Conservation (phyloP, 2,113 vertebrate species). For the Clarias batrachus region DNA sequence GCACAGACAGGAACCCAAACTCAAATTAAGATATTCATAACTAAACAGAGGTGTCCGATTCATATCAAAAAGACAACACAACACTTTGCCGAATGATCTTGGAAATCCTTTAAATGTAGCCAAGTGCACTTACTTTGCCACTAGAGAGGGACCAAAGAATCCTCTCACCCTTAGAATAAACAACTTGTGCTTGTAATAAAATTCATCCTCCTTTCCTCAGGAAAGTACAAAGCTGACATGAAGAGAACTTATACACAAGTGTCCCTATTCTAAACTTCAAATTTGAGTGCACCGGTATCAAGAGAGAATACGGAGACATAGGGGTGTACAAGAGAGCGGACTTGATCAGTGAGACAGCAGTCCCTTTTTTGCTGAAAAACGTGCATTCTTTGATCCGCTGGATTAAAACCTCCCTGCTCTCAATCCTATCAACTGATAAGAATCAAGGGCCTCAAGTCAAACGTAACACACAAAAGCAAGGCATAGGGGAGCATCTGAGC, state of each 20-base stretch:
- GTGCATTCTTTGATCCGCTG: background rate
- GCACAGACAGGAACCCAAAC: background rate
- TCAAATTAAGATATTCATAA: background rate
- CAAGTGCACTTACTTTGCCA: constrained; percentile 11
- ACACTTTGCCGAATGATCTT: constrained; percentile 5
- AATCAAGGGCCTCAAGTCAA: background rate
- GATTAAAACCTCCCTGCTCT: constrained; percentile 17
- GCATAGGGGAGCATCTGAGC: background rate
- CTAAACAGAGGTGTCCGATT: background rate
- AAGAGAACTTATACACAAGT: background rate
- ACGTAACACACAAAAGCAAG: background rate
- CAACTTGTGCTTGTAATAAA: background rate
- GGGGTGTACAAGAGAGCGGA: background rate
- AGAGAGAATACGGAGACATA: background rate
- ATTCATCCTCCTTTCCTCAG: background rate
- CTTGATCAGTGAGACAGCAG: constrained; percentile 1
- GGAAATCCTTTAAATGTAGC: constrained; percentile 38
- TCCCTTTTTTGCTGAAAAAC: background rate
- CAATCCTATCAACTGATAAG: constrained; percentile 18
- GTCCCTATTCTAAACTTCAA: background rate
- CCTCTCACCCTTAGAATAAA: constrained; percentile 22
- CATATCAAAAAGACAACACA: constrained; percentile 14
- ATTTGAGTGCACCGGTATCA: background rate
- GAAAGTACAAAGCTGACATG: background rate
- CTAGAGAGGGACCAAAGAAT: constrained; percentile 8